Conservation (phyloP, 2,797 vertebrate genomes). For the Cheirogaleus major region DNA sequence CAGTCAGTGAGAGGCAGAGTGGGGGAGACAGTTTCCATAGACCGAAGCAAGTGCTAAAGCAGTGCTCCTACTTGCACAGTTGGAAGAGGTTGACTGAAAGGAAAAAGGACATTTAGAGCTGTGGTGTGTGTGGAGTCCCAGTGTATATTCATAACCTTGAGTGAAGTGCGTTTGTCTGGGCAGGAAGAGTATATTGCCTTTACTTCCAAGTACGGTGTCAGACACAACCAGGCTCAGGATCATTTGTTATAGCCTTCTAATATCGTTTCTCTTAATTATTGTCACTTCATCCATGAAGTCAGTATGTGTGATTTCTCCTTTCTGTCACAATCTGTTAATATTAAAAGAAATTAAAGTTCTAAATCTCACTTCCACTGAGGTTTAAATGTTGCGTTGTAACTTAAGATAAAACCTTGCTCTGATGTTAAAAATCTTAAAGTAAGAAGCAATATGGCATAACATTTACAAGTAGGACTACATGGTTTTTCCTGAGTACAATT, state of each 20-base stretch:
- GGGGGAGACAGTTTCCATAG: not conserved
- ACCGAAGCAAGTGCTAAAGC: not conserved
- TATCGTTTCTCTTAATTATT: not conserved
- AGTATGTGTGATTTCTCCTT: not conserved
- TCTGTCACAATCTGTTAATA: not conserved
- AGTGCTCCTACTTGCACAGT: not conserved
- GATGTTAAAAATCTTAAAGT: slow-evolving; percentile 21
- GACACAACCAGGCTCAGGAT: not conserved
- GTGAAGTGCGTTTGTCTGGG: not conserved
- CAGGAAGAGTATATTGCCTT: not conserved
- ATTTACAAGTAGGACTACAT: not conserved
- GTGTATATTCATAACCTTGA: not conserved
- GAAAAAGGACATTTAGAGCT: not conserved
- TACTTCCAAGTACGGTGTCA: not conserved
- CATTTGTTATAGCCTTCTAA: not conserved
- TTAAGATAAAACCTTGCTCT: not conserved
- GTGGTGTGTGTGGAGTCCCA: not conserved
- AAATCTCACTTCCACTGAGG: not conserved
- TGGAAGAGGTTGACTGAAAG: not conserved
- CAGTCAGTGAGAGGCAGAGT: not conserved
- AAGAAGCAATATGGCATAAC: not conserved
- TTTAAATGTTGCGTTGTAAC: not conserved
- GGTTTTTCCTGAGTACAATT: not conserved
- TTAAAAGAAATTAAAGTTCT: not conserved
- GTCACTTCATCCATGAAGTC: not conserved